phyloP scores from a whole-genome alignment of 1,140 invertebrate genomes.

The Lepidurus couesii region DNA sequence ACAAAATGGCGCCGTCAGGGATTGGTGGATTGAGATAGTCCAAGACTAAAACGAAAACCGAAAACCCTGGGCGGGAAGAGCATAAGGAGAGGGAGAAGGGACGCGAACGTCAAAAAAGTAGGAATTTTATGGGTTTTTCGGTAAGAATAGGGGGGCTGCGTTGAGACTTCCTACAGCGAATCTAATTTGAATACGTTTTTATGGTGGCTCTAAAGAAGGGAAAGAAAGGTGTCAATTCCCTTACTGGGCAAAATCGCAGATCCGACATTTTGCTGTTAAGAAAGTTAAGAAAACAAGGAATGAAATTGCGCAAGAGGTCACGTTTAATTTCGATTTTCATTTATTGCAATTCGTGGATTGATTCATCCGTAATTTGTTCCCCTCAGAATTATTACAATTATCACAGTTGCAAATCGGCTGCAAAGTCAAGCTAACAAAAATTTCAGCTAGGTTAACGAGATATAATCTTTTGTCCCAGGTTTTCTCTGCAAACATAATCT shows the following conservation, averaged over 20 bases:
- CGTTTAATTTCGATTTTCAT: not conserved
- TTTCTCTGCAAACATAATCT: no score
- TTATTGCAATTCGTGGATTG: not conserved
- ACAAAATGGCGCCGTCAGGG: not conserved
- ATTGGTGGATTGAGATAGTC: not conserved
- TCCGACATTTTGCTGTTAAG: not conserved
- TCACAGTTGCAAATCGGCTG: not conserved
- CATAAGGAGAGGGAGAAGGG: not conserved
- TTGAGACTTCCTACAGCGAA: not conserved
- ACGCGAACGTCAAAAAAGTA: not conserved
- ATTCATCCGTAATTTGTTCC: not conserved
- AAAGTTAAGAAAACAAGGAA: not conserved
- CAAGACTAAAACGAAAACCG: not conserved
- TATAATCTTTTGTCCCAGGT: not conserved
- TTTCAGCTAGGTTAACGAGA: not conserved
- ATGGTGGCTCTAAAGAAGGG: not conserved
- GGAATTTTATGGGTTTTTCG: constrained; percentile 1
- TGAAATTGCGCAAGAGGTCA: not conserved
- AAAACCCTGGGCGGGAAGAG: not conserved
- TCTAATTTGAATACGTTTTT: constrained; percentile 20
- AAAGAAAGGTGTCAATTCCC: not conserved
- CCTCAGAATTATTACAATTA: not conserved
- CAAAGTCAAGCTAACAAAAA: not conserved
- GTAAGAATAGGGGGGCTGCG: not conserved
- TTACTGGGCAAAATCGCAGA: not conserved